These are phyloP conservation scores for Columba guinea DNA, from an alignment of 2,797 vertebrate species.

Conservation along the genomic window DNA sequence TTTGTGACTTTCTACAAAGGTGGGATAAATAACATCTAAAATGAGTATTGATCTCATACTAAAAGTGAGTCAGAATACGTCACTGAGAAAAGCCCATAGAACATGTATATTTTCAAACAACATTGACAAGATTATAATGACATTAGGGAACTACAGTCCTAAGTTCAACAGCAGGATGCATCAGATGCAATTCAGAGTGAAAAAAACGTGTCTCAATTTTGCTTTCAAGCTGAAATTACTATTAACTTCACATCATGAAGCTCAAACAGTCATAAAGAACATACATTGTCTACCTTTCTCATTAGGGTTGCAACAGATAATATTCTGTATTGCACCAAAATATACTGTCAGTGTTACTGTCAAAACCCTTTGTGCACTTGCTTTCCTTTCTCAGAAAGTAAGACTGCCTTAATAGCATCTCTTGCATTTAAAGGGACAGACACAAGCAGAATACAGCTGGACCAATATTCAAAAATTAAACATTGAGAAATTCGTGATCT, in stretches of 20 bases:
- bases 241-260: neutral
- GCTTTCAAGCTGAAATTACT: neutral
- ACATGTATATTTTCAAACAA: neutral
- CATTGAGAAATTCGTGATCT: neutral
- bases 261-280: neutral
- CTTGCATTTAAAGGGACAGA: neutral
- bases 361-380: neutral
- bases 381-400: neutral
- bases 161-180: neutral
- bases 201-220: neutral
- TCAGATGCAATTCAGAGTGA: neutral
- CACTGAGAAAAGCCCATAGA: neutral
- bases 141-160: neutral
- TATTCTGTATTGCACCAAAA: neutral
- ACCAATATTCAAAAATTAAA: neutral
- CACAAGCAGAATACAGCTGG: neutral
- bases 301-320: neutral
- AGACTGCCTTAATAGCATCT: neutral
- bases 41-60: neutral
- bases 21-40: neutral
- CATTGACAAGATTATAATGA: neutral
- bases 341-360: neutral
- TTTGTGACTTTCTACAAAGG: neutral
- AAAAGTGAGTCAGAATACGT: neutral
- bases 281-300: neutral